Conservation (phyloP, 2,797 vertebrate species). For the Micrastur ruficollis region DNA sequence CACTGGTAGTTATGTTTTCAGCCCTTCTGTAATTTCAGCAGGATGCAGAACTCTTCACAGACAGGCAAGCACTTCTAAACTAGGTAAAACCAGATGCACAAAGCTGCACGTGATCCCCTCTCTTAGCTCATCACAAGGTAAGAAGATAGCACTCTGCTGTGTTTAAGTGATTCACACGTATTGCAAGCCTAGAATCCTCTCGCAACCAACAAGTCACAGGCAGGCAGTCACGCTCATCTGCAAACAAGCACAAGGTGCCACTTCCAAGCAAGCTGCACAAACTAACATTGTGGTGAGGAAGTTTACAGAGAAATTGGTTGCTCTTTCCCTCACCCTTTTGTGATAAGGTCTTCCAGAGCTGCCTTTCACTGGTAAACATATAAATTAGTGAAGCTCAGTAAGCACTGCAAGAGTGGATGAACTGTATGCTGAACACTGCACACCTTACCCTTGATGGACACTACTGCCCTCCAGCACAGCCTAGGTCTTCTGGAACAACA, state of each 20-base stretch:
- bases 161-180: background rate
- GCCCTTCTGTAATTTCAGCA: slow-evolving; percentile 54
- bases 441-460: background rate
- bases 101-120: background rate
- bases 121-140: background rate
- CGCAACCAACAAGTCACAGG: background rate
- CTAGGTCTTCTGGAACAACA: background rate
- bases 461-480: background rate
- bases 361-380: background rate
- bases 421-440: accelerated
- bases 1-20: background rate
- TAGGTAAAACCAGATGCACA: background rate
- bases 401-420: background rate
- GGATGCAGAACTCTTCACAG: background rate
- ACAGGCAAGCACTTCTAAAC: background rate
- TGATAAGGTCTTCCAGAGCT: background rate
- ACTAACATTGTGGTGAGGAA: accelerated
- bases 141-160: background rate
- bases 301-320: background rate
- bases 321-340: background rate
- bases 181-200: background rate
- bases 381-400: background rate
- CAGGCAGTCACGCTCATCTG: background rate
- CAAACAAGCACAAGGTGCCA: background rate
- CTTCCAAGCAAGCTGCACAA: background rate